These are phyloP conservation scores for Caenorhabditis virilis DNA, from an alignment of 2,888 invertebrate genomes.

Conservation along the genomic window DNA sequence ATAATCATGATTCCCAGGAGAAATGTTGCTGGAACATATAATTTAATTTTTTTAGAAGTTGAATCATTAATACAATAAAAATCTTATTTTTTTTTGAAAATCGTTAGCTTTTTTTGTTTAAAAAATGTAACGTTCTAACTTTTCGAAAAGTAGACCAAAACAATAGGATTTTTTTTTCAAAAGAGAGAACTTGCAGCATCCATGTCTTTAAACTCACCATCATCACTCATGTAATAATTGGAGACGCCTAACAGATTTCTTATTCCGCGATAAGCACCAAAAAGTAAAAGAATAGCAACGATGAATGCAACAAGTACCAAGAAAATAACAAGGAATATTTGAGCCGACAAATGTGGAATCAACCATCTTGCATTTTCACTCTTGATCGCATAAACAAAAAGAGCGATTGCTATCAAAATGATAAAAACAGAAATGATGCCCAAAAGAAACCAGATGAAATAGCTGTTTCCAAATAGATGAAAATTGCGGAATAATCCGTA, in stretches of 20 bases:
- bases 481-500: slow-evolving; percentile 67
- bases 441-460: slow-evolving; percentile 66
- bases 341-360: slow-evolving; percentile 64
- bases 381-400: slow-evolving; percentile 65
- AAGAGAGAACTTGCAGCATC: no score
- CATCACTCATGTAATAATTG: slow-evolving; percentile 66
- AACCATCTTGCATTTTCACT: slow-evolving; percentile 64
- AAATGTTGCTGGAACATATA: slow-evolving; percentile 58
- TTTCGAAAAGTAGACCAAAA: no score
- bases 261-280: slow-evolving; percentile 65
- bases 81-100: no score
- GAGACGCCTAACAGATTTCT: slow-evolving; percentile 63
- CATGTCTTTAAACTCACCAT: slow-evolving; percentile 46
- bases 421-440: slow-evolving; percentile 62
- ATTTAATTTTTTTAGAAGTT: no score
- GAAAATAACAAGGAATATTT: slow-evolving; percentile 67
- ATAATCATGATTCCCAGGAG: slow-evolving; percentile 64
- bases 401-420: slow-evolving; percentile 63
- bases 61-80: no score
- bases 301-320: slow-evolving; percentile 64
- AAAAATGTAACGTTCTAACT: no score
- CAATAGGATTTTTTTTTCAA: no score
- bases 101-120: no score
- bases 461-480: slow-evolving; percentile 63
- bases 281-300: slow-evolving; percentile 61